Percentiles rank a stretch among this genome's conserved stretches.
These are phyloP conservation scores for Takifugu rubripes DNA, from an alignment of 2,797 vertebrate genomes.

Conservation along the genomic window DNA sequence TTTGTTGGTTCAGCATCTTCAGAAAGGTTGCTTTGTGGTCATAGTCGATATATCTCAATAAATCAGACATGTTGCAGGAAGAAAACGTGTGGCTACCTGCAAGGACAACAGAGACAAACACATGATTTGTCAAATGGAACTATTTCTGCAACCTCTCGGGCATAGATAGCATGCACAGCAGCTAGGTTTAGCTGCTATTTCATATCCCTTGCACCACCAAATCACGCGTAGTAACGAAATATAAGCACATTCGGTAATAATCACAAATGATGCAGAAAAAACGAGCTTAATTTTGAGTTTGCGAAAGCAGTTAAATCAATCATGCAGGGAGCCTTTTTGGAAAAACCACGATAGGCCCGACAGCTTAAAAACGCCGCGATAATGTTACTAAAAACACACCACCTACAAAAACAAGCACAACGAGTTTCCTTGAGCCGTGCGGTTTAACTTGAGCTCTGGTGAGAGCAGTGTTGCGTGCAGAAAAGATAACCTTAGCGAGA, in stretches of 20 bases:
- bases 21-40: constrained; percentile 96
- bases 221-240: not conserved
- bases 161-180: constrained; percentile 41
- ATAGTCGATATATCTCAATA: constrained; percentile 94
- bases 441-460: constrained; percentile 20
- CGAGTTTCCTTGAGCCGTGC: constrained; percentile 18
- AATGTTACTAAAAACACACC: constrained; percentile 16
- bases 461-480: constrained; percentile 31
- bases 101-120: not conserved
- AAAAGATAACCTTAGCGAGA: constrained; percentile 40
- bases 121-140: too few species aligned
- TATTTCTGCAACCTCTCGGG: too few species aligned
- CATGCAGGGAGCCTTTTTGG: constrained; percentile 36
- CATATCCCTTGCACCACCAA: too few species aligned
- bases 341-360: constrained; percentile 34
- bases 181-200: not conserved
- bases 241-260: not conserved
- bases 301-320: constrained; percentile 23
- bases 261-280: not conserved
- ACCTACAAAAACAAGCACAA: constrained; percentile 1
- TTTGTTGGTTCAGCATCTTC: constrained; percentile 93
- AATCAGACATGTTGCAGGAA: constrained; percentile 88
- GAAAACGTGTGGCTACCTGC: constrained; percentile 41
- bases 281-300: not conserved
- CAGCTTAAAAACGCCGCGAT: constrained; percentile 25